Evolutionary conservation across 2,113 vertebrate genomes (phyloP), one percentile per base, ranked within the genome.

Genomic region (Brienomyrus brachyistius): DNA sequence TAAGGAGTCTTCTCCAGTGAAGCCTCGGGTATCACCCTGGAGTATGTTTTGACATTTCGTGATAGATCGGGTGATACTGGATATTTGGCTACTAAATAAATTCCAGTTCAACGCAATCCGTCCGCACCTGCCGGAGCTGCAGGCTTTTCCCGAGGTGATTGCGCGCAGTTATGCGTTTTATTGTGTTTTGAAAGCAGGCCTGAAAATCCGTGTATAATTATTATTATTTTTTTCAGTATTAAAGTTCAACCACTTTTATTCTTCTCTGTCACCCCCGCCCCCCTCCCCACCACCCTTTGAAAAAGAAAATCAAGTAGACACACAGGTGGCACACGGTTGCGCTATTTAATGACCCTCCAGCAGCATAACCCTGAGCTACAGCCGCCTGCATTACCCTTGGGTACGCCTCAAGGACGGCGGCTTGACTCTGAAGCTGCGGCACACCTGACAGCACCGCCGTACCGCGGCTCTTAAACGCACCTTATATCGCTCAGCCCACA

Each of bases 21-120:
- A 87, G 51, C 27, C n/a, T 87, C 85, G 1, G 8, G 85, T 52
- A 56, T 11, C 50, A 54, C 85, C n/a, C 51, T 48, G 19, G 13
- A 87, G 50, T 87, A 52, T 52, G 85, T 87, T 54, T 54, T 52
- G 85, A 54, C 85, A 87, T 87, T 87, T 87, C 27, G 5, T 87
- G 85, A 87, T 54, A 54, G 50, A 54, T 48, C 51, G 9, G 50
- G n/a, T 54, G 85, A 56, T 19, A 54, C 82, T 13, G 50, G 85
- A 87, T 54, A 54, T 87, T 87, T 52, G 45, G 15, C 51, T 35
- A 40, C 21, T 31, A 23, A 87, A 54, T 87, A 27, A n/a, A 50
- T 35, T 56, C 85, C 85, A 87, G 27, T 15, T 21, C 48, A 0
- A 6, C 51, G 35, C n/a, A 1, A 15, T 6, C 19, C 19, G 50